Base-by-base conservation (phyloP, 2,888 invertebrate genomes). In the Hirudinaria manillensis region DNA sequence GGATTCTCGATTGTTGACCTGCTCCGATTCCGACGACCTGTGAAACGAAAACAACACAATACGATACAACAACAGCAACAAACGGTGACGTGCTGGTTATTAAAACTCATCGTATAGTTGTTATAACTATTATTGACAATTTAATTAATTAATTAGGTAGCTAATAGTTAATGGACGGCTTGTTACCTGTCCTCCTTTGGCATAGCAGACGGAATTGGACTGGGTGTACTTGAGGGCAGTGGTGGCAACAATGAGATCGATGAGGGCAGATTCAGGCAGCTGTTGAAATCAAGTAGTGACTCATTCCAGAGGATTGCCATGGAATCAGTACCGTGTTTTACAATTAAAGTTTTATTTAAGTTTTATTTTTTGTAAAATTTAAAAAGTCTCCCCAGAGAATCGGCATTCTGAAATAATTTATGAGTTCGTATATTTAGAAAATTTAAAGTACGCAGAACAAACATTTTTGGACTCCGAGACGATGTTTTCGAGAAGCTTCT, bases 1-100 rank as follows among this genome's bases (percentile, higher is more conserved):
- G 98, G 83, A 99, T 97, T 79, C 98, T 90, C 0, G 95, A 96
- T 86, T 99, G 98, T 84, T 99, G 98, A 0, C 98, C 98, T n/a
- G 98, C 98, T 38, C 98, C 98, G 81, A 96, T 96, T 27, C 98
- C 98, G 81, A 97, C 90, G 21, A 93, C 91, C 88, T 93, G 91
- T n/a, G 32, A 67, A 24, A 13, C 10, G 38, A 38, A 6, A 10
- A 38, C 4, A 38, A 10, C 10, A 38, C 10, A 27, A 38, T 27
- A n/a, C 29, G 34, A 32, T 73, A 27, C 27, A 7, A 36, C 24
- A 38, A 36, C 6, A 10, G 67, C n/a, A n/a, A n/a, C n/a, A n/a
- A n/a, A 7, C n/a, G 29, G 27, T 67, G 27, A 6, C 36, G 67
- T 7, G 32, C 16, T 53, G 55, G 16, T 53, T 65, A 10, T 16